Evolutionary conservation across 2,888 invertebrate species (phyloP).

Genomic region (Acleris emargana): DNA sequence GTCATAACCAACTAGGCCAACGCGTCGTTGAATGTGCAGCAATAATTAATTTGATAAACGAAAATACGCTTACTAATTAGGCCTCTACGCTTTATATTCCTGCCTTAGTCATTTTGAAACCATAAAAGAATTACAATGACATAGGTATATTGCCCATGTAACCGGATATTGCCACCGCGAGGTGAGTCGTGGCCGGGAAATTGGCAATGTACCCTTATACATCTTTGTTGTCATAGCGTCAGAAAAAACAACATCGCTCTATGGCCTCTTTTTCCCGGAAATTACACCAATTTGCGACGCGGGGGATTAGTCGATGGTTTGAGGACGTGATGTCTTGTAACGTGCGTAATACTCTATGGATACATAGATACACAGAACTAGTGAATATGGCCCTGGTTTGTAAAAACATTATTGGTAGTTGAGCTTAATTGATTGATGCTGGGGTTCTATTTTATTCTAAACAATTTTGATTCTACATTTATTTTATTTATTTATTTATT

Average conservation of each 20-base stretch:
- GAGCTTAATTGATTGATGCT: no score
- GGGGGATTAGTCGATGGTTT: constrained; percentile 29
- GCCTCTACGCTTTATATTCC: background rate
- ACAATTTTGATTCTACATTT: no score
- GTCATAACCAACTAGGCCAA: no score
- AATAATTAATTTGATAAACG: no score
- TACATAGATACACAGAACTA: background rate
- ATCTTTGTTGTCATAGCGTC: constrained; percentile 32
- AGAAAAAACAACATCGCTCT: constrained; percentile 44
- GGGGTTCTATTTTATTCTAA: no score
- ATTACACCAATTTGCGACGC: constrained; percentile 49
- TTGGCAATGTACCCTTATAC: constrained; percentile 42
- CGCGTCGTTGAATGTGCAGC: no score
- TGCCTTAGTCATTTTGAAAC: background rate
- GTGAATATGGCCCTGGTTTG: background rate
- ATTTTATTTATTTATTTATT: no score
- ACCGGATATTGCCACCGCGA: constrained; percentile 44
- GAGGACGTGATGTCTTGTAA: background rate
- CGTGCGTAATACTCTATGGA: background rate
- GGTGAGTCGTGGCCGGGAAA: constrained; percentile 44
- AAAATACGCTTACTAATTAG: no score
- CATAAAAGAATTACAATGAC: constrained; percentile 23
- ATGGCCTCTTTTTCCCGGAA: constrained; percentile 42
- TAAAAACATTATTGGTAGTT: no score
- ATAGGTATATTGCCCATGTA: constrained; percentile 16